Percentiles rank a stretch among this genome's conserved stretches.
These are phyloP conservation scores for Elysia crispata DNA, from an alignment of 2,888 invertebrate species.

Conservation along the genomic window DNA sequence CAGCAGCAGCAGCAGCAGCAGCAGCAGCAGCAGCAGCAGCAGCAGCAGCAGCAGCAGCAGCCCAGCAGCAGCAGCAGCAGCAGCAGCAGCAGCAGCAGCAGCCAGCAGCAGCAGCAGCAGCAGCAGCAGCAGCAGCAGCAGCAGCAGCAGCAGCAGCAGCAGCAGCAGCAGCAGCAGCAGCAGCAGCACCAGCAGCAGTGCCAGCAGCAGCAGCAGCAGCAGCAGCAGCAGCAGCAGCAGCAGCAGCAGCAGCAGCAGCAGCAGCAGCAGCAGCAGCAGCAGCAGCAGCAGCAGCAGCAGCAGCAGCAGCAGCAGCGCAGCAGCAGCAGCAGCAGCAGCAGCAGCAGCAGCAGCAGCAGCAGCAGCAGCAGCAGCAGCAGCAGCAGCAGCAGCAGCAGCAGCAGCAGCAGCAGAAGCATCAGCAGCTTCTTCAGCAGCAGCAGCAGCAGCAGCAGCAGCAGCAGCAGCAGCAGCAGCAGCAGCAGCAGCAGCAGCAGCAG, in stretches of 20 bases:
- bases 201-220: constrained; percentile 9
- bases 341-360: background rate
- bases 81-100: constrained; percentile 15
- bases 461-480: constrained; percentile 27
- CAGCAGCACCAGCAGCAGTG: background rate
- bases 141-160: constrained; percentile 14
- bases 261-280: constrained; percentile 3
- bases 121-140: constrained; percentile 10
- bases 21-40: constrained; percentile 4
- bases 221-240: constrained; percentile 18
- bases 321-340: no score
- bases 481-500: constrained; percentile 28
- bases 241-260: constrained; percentile 14
- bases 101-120: no score
- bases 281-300: no score
- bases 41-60: no score
- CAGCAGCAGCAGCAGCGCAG: no score
- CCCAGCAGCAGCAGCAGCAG: no score
- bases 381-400: background rate
- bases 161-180: constrained; percentile 17
- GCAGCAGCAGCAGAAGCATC: no score
- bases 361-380: background rate
- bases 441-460: constrained; percentile 14
- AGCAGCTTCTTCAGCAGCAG: no score
- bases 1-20: constrained; percentile 1